Evolutionary conservation across 2,797 vertebrate genomes (phyloP), one percentile per base, ranked within the genome.

Genomic region (Luscinia luscinia): DNA sequence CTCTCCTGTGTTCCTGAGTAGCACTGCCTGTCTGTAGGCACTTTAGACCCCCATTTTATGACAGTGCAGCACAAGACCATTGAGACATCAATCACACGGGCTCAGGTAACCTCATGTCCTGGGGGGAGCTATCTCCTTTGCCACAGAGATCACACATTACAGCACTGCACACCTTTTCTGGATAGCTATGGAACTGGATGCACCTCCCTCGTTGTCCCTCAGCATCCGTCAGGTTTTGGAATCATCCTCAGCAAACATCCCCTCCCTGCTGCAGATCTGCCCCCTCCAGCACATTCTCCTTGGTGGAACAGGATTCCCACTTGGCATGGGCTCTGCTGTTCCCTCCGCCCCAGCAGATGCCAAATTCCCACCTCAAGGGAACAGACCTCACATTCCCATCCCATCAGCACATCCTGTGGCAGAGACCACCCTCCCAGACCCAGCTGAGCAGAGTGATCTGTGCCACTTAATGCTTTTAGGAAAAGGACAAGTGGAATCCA

Each of bases 71-170:
- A 14, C 15, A 32, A 63, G 23, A 46, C 48, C 51, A 62, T 11
- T 27, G 41, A 55, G 66, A 30, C 28, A 26, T 20, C 10, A 45
- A 22, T 51, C 49, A 27, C 4, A 38, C 0, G 0, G 9, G n/a
- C 48, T 43, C 59, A 54, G 36, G 38, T n/a, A 55, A 57, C 6
- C 24, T 49, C 3, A 1, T 24, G 5, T 30, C 36, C 84, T 12
- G 36, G 52, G 66, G 55, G 6, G 21, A 82, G 51, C 36, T 23
- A 19, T 55, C 43, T 59, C 59, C 64, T 51, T 80, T 48, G 55
- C 41, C 36, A 43, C 38, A n/a, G 43, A 73, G 23, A 62, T 12
- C 34, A 13, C 19, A 24, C 0, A 3, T 12, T 18, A 17, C 54
- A 79, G 52, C 41, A 52, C 1, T 26, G 24, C 26, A 38, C 5